phyloP scores from a whole-genome alignment of 2,113 vertebrate genomes.

The Microtus pennsylvanicus region DNA sequence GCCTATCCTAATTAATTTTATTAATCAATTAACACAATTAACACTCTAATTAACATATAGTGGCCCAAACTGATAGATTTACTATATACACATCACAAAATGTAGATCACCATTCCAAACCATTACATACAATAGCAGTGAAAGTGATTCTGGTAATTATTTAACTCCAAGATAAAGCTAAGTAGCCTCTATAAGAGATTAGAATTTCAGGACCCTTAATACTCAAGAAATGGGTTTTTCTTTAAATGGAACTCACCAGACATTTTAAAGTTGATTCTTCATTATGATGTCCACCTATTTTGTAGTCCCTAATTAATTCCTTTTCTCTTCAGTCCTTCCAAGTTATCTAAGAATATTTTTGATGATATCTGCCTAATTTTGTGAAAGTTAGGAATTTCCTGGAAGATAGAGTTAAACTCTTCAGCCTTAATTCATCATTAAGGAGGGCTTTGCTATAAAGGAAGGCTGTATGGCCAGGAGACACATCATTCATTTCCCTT shows the following conservation, averaged over 20 bases:
- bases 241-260: background rate
- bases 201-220: background rate
- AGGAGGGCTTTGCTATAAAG: background rate
- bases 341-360: background rate
- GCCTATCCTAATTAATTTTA: too few relatives aligned
- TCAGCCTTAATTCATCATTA: background rate
- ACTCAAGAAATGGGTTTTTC: background rate
- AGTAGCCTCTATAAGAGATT: background rate
- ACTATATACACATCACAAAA: background rate
- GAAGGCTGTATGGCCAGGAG: background rate
- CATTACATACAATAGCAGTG: background rate
- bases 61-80: background rate
- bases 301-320: background rate
- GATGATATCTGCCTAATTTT: background rate
- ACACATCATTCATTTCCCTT: too few relatives aligned
- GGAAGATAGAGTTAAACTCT: too few relatives aligned
- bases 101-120: background rate
- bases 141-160: background rate
- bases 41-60: too few relatives aligned
- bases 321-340: background rate
- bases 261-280: background rate
- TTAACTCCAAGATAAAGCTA: background rate
- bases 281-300: background rate
- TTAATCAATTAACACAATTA: too few relatives aligned
- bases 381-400: background rate